These are phyloP conservation scores for Dipodomys merriami DNA, from an alignment of 2,113 vertebrate genomes.

Conservation along the genomic window DNA sequence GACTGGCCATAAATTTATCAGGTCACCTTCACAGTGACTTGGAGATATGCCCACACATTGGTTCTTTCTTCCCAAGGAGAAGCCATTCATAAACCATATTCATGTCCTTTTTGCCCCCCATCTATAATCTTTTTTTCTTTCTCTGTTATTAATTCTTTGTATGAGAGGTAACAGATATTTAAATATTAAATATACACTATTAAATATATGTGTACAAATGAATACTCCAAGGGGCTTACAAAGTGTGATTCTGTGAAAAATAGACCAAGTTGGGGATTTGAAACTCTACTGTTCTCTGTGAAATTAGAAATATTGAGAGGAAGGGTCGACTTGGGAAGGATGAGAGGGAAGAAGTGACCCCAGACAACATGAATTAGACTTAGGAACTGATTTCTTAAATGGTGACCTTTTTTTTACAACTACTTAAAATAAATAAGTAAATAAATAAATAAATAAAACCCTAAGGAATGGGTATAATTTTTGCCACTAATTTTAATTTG, in stretches of 20 bases:
- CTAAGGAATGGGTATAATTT: no score
- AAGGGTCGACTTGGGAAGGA: no score
- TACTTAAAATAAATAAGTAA: no score
- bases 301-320: no score
- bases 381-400: no score
- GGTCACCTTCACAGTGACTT: background rate
- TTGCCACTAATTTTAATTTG: no score
- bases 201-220: background rate
- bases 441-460: no score
- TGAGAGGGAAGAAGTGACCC: no score
- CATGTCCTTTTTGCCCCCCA: background rate
- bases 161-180: background rate
- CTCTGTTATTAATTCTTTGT: background rate
- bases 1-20: background rate
- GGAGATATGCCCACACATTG: background rate
- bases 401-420: no score
- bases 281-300: no score
- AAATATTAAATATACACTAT: constrained; percentile 1
- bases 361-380: no score
- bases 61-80: background rate
- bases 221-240: background rate
- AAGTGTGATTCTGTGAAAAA: constrained; percentile 9
- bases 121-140: background rate
- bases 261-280: background rate
- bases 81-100: background rate